Conservation (phyloP, 2,113 vertebrate genomes). For the Leptosomus discolor region DNA sequence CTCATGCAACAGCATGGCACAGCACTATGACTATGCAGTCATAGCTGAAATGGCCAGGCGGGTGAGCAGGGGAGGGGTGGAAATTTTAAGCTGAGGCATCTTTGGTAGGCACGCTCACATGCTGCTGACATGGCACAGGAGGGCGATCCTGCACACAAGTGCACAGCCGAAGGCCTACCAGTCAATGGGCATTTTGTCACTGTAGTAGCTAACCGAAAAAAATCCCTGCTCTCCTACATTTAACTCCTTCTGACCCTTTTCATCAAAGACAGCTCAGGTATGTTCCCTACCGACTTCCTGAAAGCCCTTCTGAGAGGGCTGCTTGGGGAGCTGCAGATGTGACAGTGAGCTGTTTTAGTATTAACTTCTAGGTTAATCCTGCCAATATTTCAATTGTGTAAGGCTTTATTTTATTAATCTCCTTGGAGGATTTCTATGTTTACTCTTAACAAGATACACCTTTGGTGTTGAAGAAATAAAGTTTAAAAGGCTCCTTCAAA, state of each 20-base stretch:
- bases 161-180: neutral
- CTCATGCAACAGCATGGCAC: neutral
- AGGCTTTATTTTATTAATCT: neutral
- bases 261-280: neutral
- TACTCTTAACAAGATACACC: neutral
- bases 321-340: neutral
- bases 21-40: neutral
- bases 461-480: neutral
- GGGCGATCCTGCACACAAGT: neutral
- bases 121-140: neutral
- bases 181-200: neutral
- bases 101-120: neutral
- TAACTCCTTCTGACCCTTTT: neutral
- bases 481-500: neutral
- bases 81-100: neutral
- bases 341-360: neutral
- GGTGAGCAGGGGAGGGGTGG: neutral
- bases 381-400: neutral
- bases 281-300: neutral
- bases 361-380: neutral
- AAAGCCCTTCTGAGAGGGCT: neutral
- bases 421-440: neutral
- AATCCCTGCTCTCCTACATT: neutral
- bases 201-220: neutral
- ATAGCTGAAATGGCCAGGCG: fast-evolving